Base-by-base conservation (phyloP, 1,140 invertebrate species). In the Sinonovacula constricta region DNA sequence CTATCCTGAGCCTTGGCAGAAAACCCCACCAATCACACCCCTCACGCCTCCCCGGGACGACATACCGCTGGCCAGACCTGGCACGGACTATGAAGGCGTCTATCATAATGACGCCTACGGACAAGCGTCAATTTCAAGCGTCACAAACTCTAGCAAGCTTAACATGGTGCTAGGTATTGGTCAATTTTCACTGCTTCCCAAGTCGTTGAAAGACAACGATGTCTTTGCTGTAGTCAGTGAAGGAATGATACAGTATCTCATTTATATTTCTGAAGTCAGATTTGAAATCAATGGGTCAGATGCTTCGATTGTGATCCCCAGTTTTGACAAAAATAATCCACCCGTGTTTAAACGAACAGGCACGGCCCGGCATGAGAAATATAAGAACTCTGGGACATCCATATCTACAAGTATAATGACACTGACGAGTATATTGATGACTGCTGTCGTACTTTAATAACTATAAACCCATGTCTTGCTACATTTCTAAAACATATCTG, bases 1-100 rank as follows among this genome's bases (percentile, higher is more conserved):
- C n/a, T 81, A 79, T 71, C 83, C 70, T 18, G 70, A 63, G 45
- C 70, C 70, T 28, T 74, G 70, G 70, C 3, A 12, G 10, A 30
- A 57, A 0, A 45, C 36, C 14, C 12, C 33, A 28, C 4, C 33
- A 12, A 36, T 26, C 12, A 60, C 18, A 31, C 33, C 34, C 3
- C 5, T 14, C 1, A 7, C 2, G 4, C 14, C 5, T 30, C 54
- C 36, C 3, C 2, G 15, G 4, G 49, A 54, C 5, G 39, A 62
- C 26, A 45, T 71, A 30, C 18, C 33, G 15, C 26, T 57, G 31
- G 15, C 36, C 10, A 34, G 34, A 45, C 7, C 33, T 4, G n/a
- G 45, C 10, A 15, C 33, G 22, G 2, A 39, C 28, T 71, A 71
- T 22, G 54, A 34, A 5, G 70, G 70, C 14, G 31, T 34, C 18